Percentiles rank a stretch among this genome's conserved stretches.
phyloP scores from a whole-genome alignment of 2,888 invertebrate species.

The Arenicola marina region DNA sequence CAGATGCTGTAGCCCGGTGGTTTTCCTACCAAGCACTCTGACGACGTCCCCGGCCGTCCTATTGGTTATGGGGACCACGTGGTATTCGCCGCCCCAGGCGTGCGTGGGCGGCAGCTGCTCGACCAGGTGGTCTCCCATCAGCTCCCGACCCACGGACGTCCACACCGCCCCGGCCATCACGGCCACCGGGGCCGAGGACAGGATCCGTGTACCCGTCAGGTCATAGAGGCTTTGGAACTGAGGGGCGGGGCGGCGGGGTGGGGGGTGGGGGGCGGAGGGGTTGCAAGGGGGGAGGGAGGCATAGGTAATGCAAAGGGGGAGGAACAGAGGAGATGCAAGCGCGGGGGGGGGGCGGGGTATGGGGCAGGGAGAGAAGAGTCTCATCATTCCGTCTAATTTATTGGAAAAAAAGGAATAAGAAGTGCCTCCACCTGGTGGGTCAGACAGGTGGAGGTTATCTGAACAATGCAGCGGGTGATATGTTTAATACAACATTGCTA shows the following conservation, averaged over 20 bases:
- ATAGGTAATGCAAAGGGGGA: neutral
- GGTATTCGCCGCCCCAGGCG: conserved; percentile 46
- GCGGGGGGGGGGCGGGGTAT: no score
- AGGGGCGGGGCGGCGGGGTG: neutral
- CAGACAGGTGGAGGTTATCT: no score
- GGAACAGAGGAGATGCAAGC: neutral
- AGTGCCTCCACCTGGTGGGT: no score
- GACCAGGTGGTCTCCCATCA: conserved; percentile 44
- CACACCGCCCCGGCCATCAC: conserved; percentile 46
- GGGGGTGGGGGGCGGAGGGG: no score
- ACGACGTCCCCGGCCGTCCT: conserved; percentile 44
- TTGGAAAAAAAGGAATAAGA: no score
- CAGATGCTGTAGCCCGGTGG: no score
- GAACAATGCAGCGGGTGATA: no score
- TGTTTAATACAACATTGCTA: no score
- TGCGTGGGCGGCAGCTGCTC: conserved; percentile 42
- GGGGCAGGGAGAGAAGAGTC: no score
- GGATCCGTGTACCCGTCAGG: conserved; percentile 42
- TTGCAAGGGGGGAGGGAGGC: no score
- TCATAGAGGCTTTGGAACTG: conserved; percentile 36
- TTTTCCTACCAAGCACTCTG: conserved; percentile 35
- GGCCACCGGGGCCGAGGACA: conserved; percentile 37
- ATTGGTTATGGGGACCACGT: conserved; percentile 43
- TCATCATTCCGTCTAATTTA: no score
- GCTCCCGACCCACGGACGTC: conserved; percentile 34